Base-by-base conservation (phyloP, 2,797 vertebrate genomes). In the Prunella strophiata region DNA sequence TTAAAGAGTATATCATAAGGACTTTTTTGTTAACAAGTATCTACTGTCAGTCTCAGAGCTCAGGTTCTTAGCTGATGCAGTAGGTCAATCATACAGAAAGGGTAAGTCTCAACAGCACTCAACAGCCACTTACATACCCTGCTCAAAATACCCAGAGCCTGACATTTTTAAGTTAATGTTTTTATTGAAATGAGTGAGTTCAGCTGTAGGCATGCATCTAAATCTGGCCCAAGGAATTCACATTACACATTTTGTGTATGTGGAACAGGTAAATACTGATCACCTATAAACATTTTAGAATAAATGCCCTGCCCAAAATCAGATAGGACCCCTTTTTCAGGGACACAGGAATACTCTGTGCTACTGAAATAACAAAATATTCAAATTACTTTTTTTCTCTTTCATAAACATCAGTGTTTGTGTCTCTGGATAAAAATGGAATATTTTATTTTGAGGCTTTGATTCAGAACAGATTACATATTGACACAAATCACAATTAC, bases 131-230 rank as follows among this genome's bases (percentile, higher is more conserved):
- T 77, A 57, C 7, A 43, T 42, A 81, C 86, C 59, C 65, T 73
- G 38, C 55, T 91, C 38, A 73, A 61, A 95, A 79, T 48, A 83
- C 19, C 42, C 30, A 73, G 71, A 77, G 57, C 27, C 34, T 43
- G 38, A 87, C 57, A 76, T 88, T 85, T 86, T 58, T 0, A 65
- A 93, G 55, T 51, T 73, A 48, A 38, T 45, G 20, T 52, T 94
- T 90, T 88, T 88, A 62, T 20, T 90, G 43, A 93, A 92, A 86
- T 58, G 26, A 84, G 22, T 48, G 50, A 81, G 58, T 86, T 95
- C 76, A 91, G 52, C 61, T 91, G 52, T 52, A 89, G 25, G 25
- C 58, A 8, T 66, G 50, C 22, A 57, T 84, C 50, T 34, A 61
- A 42, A 68, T 65, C 25, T 74, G 34, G 7, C 18, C 55, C n/a